Percentiles rank a stretch among this genome's conserved stretches.
These are phyloP conservation scores for Cinara cedri DNA, from an alignment of 2,888 invertebrate species.

Conservation along the genomic window DNA sequence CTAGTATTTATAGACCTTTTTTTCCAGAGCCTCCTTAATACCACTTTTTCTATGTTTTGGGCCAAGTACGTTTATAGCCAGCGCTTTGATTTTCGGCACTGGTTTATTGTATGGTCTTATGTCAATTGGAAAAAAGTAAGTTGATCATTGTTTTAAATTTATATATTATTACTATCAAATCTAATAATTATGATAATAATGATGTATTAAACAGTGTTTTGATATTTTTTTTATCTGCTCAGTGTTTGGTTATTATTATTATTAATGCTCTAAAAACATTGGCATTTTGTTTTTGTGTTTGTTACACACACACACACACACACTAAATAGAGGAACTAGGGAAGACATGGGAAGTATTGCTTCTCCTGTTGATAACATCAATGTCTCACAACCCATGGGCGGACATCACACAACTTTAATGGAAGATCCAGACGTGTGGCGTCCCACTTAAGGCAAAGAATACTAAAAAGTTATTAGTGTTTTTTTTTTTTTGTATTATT, in stretches of 20 bases:
- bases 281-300: slow-evolving; percentile 47
- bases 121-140: slow-evolving; percentile 94
- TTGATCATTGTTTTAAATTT: slow-evolving; percentile 62
- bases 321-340: slow-evolving; percentile 74
- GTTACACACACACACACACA: neutral
- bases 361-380: slow-evolving; percentile 68
- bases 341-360: slow-evolving; percentile 85
- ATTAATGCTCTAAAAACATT: slow-evolving; percentile 9
- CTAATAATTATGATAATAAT: neutral
- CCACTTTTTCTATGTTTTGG: slow-evolving; percentile 80
- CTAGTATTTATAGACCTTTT: neutral
- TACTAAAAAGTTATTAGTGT: slow-evolving; percentile 9
- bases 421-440: slow-evolving; percentile 93
- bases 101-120: slow-evolving; percentile 92
- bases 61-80: slow-evolving; percentile 80
- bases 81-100: slow-evolving; percentile 85
- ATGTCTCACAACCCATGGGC: slow-evolving; percentile 69
- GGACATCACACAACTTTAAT: slow-evolving; percentile 81
- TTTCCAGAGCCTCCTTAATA: slow-evolving; percentile 75
- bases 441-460: slow-evolving; percentile 72
- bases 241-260: neutral
- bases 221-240: neutral
- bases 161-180: neutral
- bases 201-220: too few species aligned
- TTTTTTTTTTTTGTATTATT: neutral